These are phyloP conservation scores for Synanthedon formicaeformis DNA, from an alignment of 2,888 invertebrate genomes.

Conservation along the genomic window DNA sequence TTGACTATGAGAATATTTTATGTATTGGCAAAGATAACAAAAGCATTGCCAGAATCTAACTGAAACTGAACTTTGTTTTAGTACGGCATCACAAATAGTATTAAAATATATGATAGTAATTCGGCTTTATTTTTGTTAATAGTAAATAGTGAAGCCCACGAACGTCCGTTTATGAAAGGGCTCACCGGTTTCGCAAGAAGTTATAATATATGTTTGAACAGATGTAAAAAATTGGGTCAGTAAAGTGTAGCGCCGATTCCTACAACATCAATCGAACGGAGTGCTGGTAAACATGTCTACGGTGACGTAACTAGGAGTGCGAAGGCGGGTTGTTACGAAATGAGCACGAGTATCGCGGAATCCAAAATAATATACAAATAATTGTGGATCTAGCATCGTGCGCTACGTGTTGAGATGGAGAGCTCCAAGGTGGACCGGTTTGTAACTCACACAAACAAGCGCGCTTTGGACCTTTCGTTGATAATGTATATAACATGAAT, in stretches of 20 bases:
- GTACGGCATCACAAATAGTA: no score
- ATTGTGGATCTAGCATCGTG: constrained; percentile 22
- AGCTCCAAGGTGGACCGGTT: constrained; percentile 52
- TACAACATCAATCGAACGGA: constrained; percentile 44
- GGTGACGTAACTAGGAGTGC: constrained; percentile 42
- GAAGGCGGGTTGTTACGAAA: constrained; percentile 46
- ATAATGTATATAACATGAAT: no score
- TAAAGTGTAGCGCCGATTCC: constrained; percentile 44
- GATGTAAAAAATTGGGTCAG: constrained; percentile 57
- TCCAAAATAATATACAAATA: constrained; percentile 38
- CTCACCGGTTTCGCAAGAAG: constrained; percentile 21
- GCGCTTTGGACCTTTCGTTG: not conserved
- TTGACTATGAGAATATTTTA: no score
- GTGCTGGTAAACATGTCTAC: constrained; percentile 47
- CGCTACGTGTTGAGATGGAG: constrained; percentile 28
- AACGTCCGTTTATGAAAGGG: not conserved
- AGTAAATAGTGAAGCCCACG: no score
- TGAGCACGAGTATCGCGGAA: constrained; percentile 31
- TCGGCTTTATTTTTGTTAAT: no score
- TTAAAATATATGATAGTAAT: no score
- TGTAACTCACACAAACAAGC: not conserved
- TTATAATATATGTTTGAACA: constrained; percentile 33
- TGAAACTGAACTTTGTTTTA: no score
- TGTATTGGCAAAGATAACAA: no score
- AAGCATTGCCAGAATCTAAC: no score